Evolutionary conservation across 2,113 vertebrate species (phyloP).

Genomic region (Apus apus): DNA sequence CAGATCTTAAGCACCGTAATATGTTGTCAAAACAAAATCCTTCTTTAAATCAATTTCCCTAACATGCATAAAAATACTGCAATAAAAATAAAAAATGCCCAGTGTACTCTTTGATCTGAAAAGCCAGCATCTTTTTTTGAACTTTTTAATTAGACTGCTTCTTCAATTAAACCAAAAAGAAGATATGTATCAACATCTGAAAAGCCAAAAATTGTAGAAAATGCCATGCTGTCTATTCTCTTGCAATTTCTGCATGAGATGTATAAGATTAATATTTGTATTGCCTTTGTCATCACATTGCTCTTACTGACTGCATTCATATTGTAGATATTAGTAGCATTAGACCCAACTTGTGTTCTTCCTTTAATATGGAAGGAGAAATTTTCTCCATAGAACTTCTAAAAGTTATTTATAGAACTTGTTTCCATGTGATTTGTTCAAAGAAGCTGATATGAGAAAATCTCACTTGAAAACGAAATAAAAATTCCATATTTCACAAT

Average conservation of each 20-base stretch:
- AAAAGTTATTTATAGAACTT: neutral
- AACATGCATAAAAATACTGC: neutral
- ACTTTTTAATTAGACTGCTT: neutral
- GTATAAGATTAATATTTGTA: neutral
- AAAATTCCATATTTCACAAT: neutral
- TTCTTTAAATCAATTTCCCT: neutral
- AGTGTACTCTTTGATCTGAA: neutral
- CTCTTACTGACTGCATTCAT: neutral
- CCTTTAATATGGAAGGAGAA: neutral
- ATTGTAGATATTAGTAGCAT: neutral
- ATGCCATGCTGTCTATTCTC: neutral
- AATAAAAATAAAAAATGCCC: neutral
- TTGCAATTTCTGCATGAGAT: neutral
- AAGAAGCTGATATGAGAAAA: neutral
- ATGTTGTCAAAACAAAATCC: neutral
- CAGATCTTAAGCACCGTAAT: neutral
- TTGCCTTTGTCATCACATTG: neutral
- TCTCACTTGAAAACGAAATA: neutral
- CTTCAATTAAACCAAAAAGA: neutral
- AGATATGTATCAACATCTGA: neutral
- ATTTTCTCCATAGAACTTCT: neutral
- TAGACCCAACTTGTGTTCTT: neutral
- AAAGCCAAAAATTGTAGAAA: neutral
- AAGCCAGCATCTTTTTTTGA: neutral
- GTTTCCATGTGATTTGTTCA: neutral